Base-by-base conservation (phyloP, 2,888 invertebrate species). In the Anarsia innoxiella region DNA sequence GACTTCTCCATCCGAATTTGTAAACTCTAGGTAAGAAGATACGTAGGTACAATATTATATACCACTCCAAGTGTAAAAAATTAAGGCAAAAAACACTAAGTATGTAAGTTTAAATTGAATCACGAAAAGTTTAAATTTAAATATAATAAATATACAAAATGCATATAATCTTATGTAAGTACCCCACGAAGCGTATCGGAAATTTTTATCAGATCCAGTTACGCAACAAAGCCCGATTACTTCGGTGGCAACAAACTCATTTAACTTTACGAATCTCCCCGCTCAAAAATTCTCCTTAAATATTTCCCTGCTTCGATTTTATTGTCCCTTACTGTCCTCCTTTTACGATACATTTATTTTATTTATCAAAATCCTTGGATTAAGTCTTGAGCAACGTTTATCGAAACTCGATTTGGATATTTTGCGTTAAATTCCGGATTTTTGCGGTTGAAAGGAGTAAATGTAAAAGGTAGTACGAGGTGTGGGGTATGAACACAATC, bases 211-310 rank as follows among this genome's bases (percentile, higher is more conserved):
- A 59, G 76, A 80, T 79, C 56, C 56, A 53, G 63, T 62, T 71
- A 62, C 65, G 65, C 66, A 71, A 77, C 72, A 72, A 71, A 61
- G 61, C 63, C 53, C 61, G 69, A 69, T 70, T 69, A 69, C 66
- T 61, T 64, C 66, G 60, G 61, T 69, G 68, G 62, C 71, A 75
- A 71, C 71, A 77, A 80, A 80, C 79, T 79, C 80, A 82, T 84
- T 84, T 80, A 83, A 83, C 82, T 82, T 82, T 70, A 66, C 71
- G 72, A 69, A 69, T 66, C 66, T 61, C 64, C 59, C 59, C 56
- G 62, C 66, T 72, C 70, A 73, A 76, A 76, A 75, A 77, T 72
- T 55, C 62, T 57, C 60, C 59, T 59, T 56, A 66, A 73, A 75
- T 74, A 75, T 76, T 71, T 68, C 58, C 61, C 66, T 61, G 59